phyloP scores from a whole-genome alignment of 2,797 vertebrate species.

The Pseudochromis fuscus region DNA sequence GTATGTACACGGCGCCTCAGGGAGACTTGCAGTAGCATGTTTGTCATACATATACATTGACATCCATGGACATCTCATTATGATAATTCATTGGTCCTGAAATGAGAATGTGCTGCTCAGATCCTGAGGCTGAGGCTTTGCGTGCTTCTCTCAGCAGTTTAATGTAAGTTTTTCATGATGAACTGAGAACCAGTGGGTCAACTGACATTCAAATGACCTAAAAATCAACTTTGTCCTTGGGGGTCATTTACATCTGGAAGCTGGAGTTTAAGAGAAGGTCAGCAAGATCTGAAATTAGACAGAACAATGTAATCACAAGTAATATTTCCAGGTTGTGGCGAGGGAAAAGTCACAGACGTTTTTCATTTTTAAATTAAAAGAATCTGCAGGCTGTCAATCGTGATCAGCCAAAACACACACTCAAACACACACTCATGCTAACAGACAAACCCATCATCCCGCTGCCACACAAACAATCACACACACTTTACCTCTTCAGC shows the following conservation, averaged over 20 bases:
- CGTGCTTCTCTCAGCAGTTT: constrained; percentile 29
- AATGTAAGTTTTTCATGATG: constrained; percentile 14
- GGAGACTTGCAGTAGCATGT: constrained; percentile 49
- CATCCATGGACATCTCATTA: constrained; percentile 66
- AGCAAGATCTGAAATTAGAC: neutral
- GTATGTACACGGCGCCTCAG: constrained; percentile 33
- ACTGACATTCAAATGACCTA: neutral
- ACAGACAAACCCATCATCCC: neutral
- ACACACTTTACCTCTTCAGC: neutral
- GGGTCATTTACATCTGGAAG: constrained; percentile 7
- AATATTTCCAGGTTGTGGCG: neutral
- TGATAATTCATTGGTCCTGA: constrained; percentile 71
- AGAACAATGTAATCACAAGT: neutral
- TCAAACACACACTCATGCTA: neutral
- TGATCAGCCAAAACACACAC: constrained; percentile 4
- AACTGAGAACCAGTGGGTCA: constrained; percentile 10
- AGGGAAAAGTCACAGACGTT: neutral
- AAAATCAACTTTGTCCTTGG: neutral
- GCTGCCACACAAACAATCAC: constrained; percentile 4
- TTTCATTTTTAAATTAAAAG: constrained; percentile 2
- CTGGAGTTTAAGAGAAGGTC: neutral
- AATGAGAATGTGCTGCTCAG: constrained; percentile 54
- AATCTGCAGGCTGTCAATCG: constrained; percentile 1
- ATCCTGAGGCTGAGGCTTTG: constrained; percentile 48
- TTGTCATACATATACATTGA: constrained; percentile 58